Conservation (phyloP, 2,797 vertebrate species). For the Pelobates cultripes region DNA sequence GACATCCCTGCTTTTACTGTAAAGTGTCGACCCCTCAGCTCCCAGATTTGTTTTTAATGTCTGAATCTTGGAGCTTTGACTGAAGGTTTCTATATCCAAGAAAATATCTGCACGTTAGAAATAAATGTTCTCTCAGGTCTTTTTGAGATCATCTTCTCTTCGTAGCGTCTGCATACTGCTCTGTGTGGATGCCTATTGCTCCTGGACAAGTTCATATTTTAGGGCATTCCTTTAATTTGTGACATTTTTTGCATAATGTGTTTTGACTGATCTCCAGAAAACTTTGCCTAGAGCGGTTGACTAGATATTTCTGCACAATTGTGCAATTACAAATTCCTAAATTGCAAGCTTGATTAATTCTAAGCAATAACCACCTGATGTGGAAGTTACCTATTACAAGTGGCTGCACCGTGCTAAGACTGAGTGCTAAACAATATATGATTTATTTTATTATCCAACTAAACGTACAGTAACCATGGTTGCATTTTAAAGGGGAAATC, state of each 20-base stretch:
- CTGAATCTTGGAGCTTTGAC: too few species aligned
- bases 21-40: too few species aligned
- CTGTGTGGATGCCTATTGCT: neutral
- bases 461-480: too few species aligned
- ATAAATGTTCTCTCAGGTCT: neutral
- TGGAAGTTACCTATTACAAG: neutral
- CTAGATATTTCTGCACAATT: neutral
- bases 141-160: neutral
- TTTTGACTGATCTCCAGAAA: slow-evolving; percentile 4
- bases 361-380: neutral
- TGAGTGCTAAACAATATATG: too few species aligned
- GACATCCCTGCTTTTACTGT: too few species aligned
- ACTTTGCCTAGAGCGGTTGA: neutral
- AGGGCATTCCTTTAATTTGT: slow-evolving; percentile 26
- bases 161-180: neutral
- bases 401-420: too few species aligned
- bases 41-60: too few species aligned
- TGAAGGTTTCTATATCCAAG: too few species aligned
- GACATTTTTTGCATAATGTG: slow-evolving; percentile 18
- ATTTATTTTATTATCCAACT: too few species aligned
- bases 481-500: too few species aligned
- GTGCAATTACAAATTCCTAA: neutral
- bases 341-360: neutral
- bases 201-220: slow-evolving; percentile 10
- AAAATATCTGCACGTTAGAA: neutral